phyloP scores from a whole-genome alignment of 2,797 vertebrate genomes.

The Amblyopsis hoosieri region DNA sequence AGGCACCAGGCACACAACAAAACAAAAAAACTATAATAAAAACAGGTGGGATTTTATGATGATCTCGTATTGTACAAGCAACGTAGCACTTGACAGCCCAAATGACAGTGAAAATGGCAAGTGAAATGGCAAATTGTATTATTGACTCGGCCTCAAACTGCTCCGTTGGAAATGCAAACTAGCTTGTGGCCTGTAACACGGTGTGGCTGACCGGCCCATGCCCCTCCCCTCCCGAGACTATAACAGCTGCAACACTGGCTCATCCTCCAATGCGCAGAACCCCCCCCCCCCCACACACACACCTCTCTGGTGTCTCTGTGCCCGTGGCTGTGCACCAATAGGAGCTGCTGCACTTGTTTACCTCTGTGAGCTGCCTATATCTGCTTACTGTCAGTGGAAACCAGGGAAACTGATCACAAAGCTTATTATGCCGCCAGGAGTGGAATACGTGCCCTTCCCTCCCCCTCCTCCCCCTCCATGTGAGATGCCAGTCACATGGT shows the following conservation, averaged over 20 bases:
- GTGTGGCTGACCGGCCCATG: neutral
- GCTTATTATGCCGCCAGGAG: constrained; percentile 70
- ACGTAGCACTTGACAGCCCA: neutral
- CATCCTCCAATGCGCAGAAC: constrained; percentile 1
- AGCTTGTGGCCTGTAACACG: neutral
- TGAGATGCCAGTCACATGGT: constrained; percentile 83
- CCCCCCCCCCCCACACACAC: constrained; percentile 19
- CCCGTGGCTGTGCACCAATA: constrained; percentile 47
- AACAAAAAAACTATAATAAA: neutral
- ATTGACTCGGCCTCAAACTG: neutral
- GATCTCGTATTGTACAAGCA: neutral
- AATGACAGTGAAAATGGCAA: neutral
- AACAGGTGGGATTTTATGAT: neutral
- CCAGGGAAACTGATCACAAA: constrained; percentile 77
- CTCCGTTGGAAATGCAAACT: neutral
- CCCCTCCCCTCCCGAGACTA: neutral
- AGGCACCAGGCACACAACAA: no score
- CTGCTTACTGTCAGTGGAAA: constrained; percentile 78
- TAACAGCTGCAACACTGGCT: constrained; percentile 29
- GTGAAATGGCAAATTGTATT: neutral
- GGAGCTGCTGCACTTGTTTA: constrained; percentile 66
- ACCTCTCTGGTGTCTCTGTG: constrained; percentile 34
- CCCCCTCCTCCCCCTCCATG: constrained; percentile 64
- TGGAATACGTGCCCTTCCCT: constrained; percentile 43
- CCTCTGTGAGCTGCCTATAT: constrained; percentile 65